Conservation (phyloP, 1,140 invertebrate genomes). For the Hycleus phaleratus region DNA sequence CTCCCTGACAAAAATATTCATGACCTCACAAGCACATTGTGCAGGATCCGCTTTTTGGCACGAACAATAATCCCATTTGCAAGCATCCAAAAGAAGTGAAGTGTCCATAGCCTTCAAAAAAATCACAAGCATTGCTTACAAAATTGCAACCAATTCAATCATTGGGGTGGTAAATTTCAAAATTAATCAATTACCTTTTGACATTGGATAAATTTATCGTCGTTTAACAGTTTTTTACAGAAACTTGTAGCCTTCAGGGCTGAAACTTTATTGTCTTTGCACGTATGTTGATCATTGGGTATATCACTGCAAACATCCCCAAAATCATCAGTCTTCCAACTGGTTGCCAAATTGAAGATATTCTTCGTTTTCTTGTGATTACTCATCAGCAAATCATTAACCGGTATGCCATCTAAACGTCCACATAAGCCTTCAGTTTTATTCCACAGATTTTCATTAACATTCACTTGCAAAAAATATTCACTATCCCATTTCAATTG, state of each 20-base stretch:
- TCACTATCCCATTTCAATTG: conserved; percentile 66
- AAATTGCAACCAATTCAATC: background rate
- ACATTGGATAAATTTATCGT: conserved; percentile 56
- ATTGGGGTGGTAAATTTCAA: too few species aligned
- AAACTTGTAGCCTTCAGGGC: conserved; percentile 48
- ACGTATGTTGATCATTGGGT: conserved; percentile 46
- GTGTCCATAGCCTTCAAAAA: conserved; percentile 48
- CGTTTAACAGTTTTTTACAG: conserved; percentile 54
- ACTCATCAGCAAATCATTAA: conserved; percentile 61
- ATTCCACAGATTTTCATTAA: conserved; percentile 63
- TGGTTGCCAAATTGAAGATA: conserved; percentile 50
- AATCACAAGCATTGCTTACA: background rate
- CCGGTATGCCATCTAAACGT: conserved; percentile 57
- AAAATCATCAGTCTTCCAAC: conserved; percentile 58
- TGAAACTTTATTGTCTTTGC: conserved; percentile 30
- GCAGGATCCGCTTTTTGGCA: conserved; percentile 50
- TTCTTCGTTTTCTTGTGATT: conserved; percentile 46
- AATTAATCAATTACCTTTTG: conserved; percentile 42
- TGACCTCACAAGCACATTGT: conserved; percentile 66
- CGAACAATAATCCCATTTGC: conserved; percentile 70
- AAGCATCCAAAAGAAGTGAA: conserved; percentile 52
- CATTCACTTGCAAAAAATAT: conserved; percentile 30
- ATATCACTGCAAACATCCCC: conserved; percentile 55
- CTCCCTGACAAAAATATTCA: conserved; percentile 68
- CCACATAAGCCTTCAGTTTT: conserved; percentile 76